phyloP scores from a whole-genome alignment of 2,113 vertebrate species.

The Porphyrio hochstetteri region DNA sequence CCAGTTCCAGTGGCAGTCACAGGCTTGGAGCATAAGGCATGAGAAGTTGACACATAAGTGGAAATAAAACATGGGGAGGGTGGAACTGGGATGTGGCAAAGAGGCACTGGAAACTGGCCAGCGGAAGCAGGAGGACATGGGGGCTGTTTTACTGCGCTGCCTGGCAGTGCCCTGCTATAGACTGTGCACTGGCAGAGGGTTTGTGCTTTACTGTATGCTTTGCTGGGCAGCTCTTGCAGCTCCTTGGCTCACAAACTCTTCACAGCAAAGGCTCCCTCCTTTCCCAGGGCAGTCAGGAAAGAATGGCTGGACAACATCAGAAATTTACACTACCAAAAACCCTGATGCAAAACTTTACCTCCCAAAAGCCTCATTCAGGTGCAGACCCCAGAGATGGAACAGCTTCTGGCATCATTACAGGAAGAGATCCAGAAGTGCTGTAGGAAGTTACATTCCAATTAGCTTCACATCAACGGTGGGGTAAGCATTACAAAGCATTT shows the following conservation, averaged over 20 bases:
- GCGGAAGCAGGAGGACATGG: background rate
- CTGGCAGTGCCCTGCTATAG: background rate
- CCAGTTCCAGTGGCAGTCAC: background rate
- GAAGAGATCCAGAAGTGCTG: slow-evolving; percentile 21
- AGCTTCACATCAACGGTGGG: background rate
- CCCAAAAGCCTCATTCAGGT: background rate
- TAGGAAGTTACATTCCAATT: slow-evolving; percentile 44
- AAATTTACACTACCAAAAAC: background rate
- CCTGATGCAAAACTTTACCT: background rate
- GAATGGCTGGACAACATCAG: background rate
- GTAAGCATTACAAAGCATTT: slow-evolving; percentile 40
- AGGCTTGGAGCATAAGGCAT: background rate
- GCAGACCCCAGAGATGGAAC: background rate
- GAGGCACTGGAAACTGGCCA: background rate
- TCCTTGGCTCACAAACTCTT: background rate
- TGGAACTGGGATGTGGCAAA: background rate
- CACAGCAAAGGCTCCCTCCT: background rate
- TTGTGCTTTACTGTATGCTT: background rate
- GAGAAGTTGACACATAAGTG: background rate
- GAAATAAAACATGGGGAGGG: background rate
- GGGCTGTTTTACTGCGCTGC: background rate
- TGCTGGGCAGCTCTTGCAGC: background rate
- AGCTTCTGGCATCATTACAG: background rate
- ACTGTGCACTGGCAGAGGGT: background rate
- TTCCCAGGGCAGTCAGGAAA: background rate